Conservation (phyloP, 2,888 invertebrate genomes). For the Drosophila niveifrons region DNA sequence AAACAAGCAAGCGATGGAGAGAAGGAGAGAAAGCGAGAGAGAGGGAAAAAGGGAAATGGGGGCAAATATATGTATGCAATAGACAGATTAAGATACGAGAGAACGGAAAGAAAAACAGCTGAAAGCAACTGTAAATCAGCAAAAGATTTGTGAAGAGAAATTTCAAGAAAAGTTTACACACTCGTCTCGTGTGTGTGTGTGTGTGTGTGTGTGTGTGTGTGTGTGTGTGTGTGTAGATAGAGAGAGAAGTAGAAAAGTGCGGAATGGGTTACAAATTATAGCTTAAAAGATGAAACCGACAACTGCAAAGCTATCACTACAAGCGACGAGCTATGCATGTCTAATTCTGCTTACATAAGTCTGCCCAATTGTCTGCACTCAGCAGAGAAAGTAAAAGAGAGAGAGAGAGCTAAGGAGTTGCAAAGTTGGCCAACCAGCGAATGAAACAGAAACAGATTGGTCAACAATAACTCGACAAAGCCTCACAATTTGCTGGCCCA, state of each 20-base stretch:
- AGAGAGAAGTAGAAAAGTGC: neutral
- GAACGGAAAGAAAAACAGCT: slow-evolving; percentile 17
- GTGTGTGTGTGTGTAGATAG: neutral
- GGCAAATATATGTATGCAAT: neutral
- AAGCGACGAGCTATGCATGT: slow-evolving; percentile 51
- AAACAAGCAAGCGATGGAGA: neutral
- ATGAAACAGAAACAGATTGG: slow-evolving; percentile 48
- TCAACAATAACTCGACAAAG: slow-evolving; percentile 76
- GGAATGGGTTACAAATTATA: slow-evolving; percentile 27
- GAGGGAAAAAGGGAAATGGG: neutral
- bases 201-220: too few species aligned
- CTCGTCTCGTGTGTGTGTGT: slow-evolving; percentile 4
- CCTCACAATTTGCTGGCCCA: slow-evolving; percentile 70
- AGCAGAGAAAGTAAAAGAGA: neutral
- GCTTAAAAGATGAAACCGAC: slow-evolving; percentile 39
- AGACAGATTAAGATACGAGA: neutral
- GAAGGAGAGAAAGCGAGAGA: neutral
- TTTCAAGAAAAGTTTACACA: slow-evolving; percentile 46
- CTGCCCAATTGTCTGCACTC: slow-evolving; percentile 24
- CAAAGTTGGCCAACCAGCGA: slow-evolving; percentile 8
- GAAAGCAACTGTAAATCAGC: slow-evolving; percentile 36
- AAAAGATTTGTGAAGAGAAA: slow-evolving; percentile 44
- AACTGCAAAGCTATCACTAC: slow-evolving; percentile 45
- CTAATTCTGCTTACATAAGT: slow-evolving; percentile 51
- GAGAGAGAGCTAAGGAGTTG: neutral